Base-by-base conservation (phyloP, 2,113 vertebrate species). In the Burhinus bistriatus region DNA sequence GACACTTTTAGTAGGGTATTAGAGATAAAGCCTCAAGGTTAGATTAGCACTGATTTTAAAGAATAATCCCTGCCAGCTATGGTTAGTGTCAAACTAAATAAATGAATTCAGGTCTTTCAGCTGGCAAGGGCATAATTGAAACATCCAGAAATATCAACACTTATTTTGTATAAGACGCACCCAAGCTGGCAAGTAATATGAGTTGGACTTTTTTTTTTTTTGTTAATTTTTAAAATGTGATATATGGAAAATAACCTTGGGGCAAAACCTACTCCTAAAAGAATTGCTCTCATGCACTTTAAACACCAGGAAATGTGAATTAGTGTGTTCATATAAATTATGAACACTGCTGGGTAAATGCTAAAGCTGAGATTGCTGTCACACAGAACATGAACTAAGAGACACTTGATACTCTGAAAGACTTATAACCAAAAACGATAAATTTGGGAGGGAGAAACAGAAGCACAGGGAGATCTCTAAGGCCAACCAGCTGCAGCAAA, bases 61-160 rank as follows among this genome's bases (percentile, higher is more conserved):
- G 51, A 90, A 69, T 49, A 84, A 72, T 68, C 71, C 54, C 30
- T 86, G 92, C 84, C 79, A 81, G 71, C 40, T 22, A n/a, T 10
- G 44, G 58, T 51, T 52, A 57, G 23, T 30, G 3, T 92, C 87
- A 73, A 45, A 64, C 9, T 69, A 61, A 86, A 93, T 30, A 49
- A 90, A 83, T 79, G 59, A 80, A 77, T 55, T 38, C 8, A 78
- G 55, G 30, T 51, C 87, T 72, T 94, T 66, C 90, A 94, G 45
- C 68, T 92, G 79, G 79, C 87, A 90, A 89, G 70, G 47, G 54
- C 32, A 49, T 87, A 93, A 95, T 92, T 94, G 93, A 90, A 97
- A 90, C 71, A 92, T 65, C 38, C 93, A 93, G 19, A 95, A 65
- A 54, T 34, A 88, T 54, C 70, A 81, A 89, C 71, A 51, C 51